Evolutionary conservation across 1,140 invertebrate genomes (phyloP).

Genomic region (Heliconius himera): DNA sequence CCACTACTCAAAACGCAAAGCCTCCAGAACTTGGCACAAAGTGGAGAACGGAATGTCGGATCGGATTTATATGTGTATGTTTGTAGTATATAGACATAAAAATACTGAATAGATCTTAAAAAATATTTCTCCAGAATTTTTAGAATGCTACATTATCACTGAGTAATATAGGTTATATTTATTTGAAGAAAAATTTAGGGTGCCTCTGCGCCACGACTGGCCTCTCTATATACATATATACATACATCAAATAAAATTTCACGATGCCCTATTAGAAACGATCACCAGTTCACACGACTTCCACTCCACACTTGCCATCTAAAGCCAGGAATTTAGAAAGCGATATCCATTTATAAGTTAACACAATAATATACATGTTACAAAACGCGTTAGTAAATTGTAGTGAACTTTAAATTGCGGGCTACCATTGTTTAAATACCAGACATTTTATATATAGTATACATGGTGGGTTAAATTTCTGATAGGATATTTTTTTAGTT

Average conservation of each 20-base stretch:
- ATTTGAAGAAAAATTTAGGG: too few species aligned
- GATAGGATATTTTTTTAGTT: not conserved
- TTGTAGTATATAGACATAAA: too few species aligned
- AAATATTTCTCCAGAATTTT: too few species aligned
- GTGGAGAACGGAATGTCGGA: too few species aligned
- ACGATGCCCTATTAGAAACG: not conserved
- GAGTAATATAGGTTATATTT: too few species aligned
- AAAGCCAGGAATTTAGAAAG: conserved; percentile 30
- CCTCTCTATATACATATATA: too few species aligned
- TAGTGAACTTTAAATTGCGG: conserved; percentile 52
- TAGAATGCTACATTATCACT: too few species aligned
- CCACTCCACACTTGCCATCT: conserved; percentile 8
- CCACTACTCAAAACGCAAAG: too few species aligned
- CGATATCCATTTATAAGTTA: conserved; percentile 38
- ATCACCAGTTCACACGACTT: conserved; percentile 1
- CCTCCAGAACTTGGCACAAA: too few species aligned
- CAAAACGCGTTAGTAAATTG: conserved; percentile 52
- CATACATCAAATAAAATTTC: not conserved
- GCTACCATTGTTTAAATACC: conserved; percentile 66
- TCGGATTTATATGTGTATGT: too few species aligned
- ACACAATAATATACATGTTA: conserved; percentile 47
- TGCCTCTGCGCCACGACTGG: too few species aligned
- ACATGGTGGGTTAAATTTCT: not conserved
- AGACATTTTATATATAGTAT: conserved; percentile 48
- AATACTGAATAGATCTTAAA: too few species aligned